Percentiles rank a stretch among this genome's conserved stretches.
These are phyloP conservation scores for Paralvinella palmiformis DNA, from an alignment of 1,140 invertebrate species.

Conservation along the genomic window DNA sequence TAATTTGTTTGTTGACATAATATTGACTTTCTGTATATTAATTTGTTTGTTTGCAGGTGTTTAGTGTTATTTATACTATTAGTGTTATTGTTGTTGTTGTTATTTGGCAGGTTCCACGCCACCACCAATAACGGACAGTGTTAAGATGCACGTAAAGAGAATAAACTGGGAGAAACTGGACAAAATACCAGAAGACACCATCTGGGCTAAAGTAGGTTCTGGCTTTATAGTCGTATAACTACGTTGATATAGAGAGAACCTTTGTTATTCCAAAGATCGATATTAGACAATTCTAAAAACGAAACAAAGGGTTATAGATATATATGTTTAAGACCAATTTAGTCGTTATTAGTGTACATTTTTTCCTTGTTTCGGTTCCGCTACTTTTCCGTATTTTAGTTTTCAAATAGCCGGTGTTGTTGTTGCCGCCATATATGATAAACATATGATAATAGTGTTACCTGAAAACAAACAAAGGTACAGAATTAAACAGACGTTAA, in stretches of 20 bases:
- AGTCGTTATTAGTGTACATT: neutral
- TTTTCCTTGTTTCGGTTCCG: slow-evolving; percentile 22
- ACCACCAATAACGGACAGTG: slow-evolving; percentile 22
- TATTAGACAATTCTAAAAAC: neutral
- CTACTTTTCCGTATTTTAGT: neutral
- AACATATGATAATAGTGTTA: neutral
- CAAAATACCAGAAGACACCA: slow-evolving; percentile 19
- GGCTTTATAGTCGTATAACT: neutral
- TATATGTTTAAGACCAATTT: neutral
- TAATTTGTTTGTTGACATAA: slow-evolving; percentile 24
- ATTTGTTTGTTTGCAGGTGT: neutral
- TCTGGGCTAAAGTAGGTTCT: slow-evolving; percentile 21
- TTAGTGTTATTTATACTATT: neutral
- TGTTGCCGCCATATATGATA: neutral
- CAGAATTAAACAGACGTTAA: neutral
- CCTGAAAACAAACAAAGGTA: neutral
- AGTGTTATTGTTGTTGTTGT: neutral
- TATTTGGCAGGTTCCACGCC: slow-evolving; percentile 27
- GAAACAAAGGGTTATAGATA: neutral
- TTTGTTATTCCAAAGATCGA: slow-evolving; percentile 34
- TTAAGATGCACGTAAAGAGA: slow-evolving; percentile 40
- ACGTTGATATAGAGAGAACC: slow-evolving; percentile 33
- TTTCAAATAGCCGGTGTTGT: neutral
- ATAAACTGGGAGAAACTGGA: slow-evolving; percentile 50
- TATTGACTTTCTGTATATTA: too few relatives aligned